Evolutionary conservation across 2,797 vertebrate genomes (phyloP).

Genomic region (Austrolebias charrua): DNA sequence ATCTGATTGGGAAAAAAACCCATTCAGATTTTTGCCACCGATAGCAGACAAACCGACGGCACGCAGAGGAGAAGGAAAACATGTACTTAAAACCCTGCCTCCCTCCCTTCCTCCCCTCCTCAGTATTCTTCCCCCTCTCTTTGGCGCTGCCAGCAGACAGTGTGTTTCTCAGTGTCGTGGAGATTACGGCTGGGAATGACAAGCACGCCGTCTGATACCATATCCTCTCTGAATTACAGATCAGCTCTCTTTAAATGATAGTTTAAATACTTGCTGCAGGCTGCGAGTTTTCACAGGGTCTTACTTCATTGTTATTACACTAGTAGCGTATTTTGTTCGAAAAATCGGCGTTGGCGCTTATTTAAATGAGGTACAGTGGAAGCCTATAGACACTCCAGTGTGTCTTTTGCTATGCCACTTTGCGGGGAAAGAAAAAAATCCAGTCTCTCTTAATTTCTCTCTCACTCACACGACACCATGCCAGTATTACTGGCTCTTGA

Average conservation of each 20-base stretch:
- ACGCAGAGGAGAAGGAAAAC: constrained; percentile 52
- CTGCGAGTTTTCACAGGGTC: constrained; percentile 73
- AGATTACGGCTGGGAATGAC: constrained; percentile 78
- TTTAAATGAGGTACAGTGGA: constrained; percentile 74
- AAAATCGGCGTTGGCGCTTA: constrained; percentile 74
- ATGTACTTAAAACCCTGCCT: constrained; percentile 37
- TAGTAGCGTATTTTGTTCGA: constrained; percentile 73
- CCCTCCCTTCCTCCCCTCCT: constrained; percentile 6
- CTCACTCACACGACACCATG: constrained; percentile 27
- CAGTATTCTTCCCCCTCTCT: constrained; percentile 49
- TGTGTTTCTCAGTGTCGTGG: constrained; percentile 67
- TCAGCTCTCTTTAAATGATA: constrained; percentile 79
- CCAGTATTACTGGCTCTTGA: constrained; percentile 59
- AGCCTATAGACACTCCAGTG: constrained; percentile 67
- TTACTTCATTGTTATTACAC: constrained; percentile 77
- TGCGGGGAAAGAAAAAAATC: constrained; percentile 56
- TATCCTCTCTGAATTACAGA: constrained; percentile 81
- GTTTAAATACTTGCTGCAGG: constrained; percentile 77
- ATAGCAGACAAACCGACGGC: constrained; percentile 44
- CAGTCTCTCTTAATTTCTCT: constrained; percentile 25
- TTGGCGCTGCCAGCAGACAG: constrained; percentile 70
- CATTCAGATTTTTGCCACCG: constrained; percentile 16
- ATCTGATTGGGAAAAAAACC: not conserved
- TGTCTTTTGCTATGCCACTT: constrained; percentile 70
- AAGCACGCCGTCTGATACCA: constrained; percentile 77